Conservation (phyloP, 2,113 vertebrate genomes). For the Limnothrissa miodon region DNA sequence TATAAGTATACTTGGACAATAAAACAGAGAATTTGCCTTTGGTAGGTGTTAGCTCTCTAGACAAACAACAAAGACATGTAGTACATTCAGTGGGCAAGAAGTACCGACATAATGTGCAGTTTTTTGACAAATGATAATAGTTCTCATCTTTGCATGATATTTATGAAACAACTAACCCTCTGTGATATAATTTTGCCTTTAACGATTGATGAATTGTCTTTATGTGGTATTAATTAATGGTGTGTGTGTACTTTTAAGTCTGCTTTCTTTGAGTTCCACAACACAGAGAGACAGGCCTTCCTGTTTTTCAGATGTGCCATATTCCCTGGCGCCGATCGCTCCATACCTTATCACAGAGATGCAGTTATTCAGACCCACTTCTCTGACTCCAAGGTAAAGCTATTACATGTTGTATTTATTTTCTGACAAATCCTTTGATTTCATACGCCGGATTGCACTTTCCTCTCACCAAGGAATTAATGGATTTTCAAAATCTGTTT, state of each 20-base stretch:
- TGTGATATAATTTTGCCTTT: background rate
- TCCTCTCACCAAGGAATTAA: slow-evolving; percentile 90
- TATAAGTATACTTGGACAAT: too few species aligned
- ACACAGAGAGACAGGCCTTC: background rate
- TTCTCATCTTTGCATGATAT: background rate
- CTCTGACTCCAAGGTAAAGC: slow-evolving; percentile 68
- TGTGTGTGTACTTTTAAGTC: background rate
- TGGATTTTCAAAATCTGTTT: slow-evolving; percentile 87
- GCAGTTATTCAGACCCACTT: slow-evolving; percentile 60
- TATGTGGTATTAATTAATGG: background rate
- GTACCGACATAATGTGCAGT: too few species aligned
- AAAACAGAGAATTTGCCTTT: too few species aligned
- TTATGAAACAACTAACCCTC: background rate
- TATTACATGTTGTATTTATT: slow-evolving; percentile 84
- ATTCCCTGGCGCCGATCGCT: background rate
- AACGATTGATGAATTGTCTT: background rate
- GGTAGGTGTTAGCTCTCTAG: too few species aligned
- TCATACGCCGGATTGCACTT: slow-evolving; percentile 82
- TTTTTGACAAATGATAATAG: too few species aligned
- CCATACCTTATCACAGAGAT: slow-evolving; percentile 60
- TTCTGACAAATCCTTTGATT: slow-evolving; percentile 79
- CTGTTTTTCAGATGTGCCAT: background rate
- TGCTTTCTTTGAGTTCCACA: background rate
- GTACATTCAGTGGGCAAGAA: too few species aligned
- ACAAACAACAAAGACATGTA: too few species aligned